Percentiles rank a stretch among this genome's conserved stretches.
Evolutionary conservation across 1,140 invertebrate species (phyloP).

Genomic region (Myzus persicae): DNA sequence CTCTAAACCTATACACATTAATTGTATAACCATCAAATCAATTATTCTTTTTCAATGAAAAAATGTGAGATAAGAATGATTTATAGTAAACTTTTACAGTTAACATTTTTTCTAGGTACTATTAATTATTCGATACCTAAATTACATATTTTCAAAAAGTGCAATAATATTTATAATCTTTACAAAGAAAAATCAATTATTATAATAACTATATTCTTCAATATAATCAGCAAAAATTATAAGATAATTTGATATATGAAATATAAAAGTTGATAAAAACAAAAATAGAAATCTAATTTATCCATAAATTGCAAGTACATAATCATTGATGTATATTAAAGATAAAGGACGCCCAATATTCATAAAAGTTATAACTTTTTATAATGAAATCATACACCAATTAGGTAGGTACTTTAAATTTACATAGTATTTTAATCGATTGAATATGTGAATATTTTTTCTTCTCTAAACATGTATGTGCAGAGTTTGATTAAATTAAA

Average conservation of each 20-base stretch:
- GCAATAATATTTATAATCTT: background rate
- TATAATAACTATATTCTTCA: background rate
- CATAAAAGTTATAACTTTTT: background rate
- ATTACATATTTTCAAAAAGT: background rate
- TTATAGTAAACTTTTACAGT: background rate
- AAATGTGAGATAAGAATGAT: background rate
- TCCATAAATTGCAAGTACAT: background rate
- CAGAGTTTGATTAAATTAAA: background rate
- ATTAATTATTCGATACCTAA: background rate
- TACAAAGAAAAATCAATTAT: background rate
- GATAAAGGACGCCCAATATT: background rate
- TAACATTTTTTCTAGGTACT: background rate
- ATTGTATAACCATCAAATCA: background rate
- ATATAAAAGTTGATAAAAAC: background rate
- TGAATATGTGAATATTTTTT: background rate
- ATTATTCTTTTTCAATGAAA: background rate
- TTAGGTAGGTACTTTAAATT: background rate
- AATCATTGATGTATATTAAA: background rate
- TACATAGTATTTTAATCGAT: background rate
- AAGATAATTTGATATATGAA: background rate
- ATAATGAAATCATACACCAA: background rate
- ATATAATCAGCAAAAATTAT: background rate
- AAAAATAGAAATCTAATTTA: background rate
- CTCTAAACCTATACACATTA: background rate
- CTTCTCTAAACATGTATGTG: background rate